Conservation (phyloP, 2,113 vertebrate genomes). For the Terrapene triunguis region DNA sequence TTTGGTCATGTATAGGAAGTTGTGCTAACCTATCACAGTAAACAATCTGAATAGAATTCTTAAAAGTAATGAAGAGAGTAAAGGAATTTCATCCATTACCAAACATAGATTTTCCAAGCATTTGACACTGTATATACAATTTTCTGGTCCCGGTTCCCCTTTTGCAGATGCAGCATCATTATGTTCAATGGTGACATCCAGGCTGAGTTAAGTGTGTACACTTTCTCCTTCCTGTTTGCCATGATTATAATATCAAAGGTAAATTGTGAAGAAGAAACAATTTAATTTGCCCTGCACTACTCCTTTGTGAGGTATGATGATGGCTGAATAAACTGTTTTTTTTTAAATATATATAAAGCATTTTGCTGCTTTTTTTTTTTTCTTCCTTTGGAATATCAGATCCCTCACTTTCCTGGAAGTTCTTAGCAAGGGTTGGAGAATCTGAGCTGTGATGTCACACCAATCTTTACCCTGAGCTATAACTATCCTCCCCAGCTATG, state of each 20-base stretch:
- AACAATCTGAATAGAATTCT: neutral
- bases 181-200: neutral
- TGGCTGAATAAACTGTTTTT: too few species aligned
- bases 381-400: too few species aligned
- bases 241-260: neutral
- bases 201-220: neutral
- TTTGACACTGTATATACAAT: neutral
- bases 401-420: too few species aligned
- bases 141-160: neutral
- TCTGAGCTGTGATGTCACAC: too few species aligned
- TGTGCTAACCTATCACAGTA: neutral
- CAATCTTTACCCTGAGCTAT: neutral
- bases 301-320: too few species aligned
- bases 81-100: neutral
- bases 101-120: neutral
- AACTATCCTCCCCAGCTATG: neutral
- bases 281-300: neutral
- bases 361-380: too few species aligned
- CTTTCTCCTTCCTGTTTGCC: neutral
- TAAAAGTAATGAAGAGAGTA: neutral
- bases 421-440: too few species aligned
- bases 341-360: too few species aligned
- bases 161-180: neutral
- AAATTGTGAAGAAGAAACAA: neutral
- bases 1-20: neutral